phyloP scores from a whole-genome alignment of 2,797 vertebrate species.

The Ispidina lecontei region DNA sequence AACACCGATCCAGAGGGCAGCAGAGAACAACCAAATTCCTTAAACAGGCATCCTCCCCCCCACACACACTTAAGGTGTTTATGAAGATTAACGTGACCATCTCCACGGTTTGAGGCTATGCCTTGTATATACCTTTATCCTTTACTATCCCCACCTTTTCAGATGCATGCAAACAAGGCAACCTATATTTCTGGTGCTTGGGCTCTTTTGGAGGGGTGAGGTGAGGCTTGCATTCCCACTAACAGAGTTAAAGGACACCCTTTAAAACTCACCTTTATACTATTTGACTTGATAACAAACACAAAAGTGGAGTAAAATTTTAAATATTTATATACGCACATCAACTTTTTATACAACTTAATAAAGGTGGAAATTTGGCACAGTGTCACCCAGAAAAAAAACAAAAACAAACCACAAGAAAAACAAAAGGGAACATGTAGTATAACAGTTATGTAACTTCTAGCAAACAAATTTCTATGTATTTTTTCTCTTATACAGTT shows the following conservation, averaged over 20 bases:
- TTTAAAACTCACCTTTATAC: neutral
- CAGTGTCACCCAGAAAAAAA: neutral
- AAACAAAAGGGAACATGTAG: neutral
- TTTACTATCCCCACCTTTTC: neutral
- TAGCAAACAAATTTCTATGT: neutral
- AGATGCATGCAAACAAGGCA: neutral
- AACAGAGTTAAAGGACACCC: neutral
- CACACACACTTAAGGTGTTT: neutral
- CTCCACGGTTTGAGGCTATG: rapidly evolving
- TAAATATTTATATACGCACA: neutral
- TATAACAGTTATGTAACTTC: neutral
- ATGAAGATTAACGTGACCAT: neutral
- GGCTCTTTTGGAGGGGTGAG: rapidly evolving
- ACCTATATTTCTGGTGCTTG: neutral
- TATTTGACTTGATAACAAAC: neutral
- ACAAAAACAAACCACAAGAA: neutral
- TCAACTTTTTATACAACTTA: neutral
- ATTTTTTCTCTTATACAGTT: neutral
- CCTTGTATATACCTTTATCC: neutral
- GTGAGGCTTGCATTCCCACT: neutral
- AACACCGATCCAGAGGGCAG: slow-evolving; percentile 26
- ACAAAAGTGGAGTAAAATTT: neutral
- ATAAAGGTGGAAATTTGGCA: neutral
- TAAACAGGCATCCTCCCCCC: rapidly evolving
- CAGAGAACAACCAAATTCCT: neutral